Conservation (phyloP, 2,113 vertebrate species). For the Hyperopisus bebe region DNA sequence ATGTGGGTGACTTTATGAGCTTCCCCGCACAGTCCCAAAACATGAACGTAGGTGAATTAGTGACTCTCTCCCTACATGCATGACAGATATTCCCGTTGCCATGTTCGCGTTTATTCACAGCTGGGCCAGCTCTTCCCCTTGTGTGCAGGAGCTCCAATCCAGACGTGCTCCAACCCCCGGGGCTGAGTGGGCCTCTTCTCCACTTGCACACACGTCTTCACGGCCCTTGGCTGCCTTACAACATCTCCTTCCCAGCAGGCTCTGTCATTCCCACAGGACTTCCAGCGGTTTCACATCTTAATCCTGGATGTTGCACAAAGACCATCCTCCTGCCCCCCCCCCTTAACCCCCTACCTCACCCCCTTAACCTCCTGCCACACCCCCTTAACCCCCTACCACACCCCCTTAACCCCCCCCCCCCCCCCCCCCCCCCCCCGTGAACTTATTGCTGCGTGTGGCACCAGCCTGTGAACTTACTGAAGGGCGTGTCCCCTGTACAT, state of each 20-base stretch:
- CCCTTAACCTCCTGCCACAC: no score
- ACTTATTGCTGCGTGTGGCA: neutral
- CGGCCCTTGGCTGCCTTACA: neutral
- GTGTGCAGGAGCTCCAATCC: neutral
- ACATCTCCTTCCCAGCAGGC: neutral
- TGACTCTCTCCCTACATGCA: neutral
- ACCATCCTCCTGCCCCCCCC: neutral
- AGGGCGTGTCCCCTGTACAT: neutral
- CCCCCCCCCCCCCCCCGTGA: neutral
- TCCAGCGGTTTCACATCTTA: neutral
- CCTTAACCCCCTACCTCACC: no score
- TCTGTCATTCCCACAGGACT: neutral
- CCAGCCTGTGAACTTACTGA: neutral
- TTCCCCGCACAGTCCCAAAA: neutral
- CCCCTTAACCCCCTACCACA: no score
- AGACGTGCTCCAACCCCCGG: neutral
- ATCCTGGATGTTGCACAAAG: neutral
- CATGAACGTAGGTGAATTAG: neutral
- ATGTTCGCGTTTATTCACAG: neutral
- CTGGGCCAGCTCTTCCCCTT: neutral
- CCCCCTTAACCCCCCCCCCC: no score
- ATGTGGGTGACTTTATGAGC: neutral
- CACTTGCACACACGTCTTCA: neutral
- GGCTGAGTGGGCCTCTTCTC: neutral
- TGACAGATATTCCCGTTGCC: neutral